Conservation (phyloP, 2,113 vertebrate genomes). For the Seriola rivoliana region DNA sequence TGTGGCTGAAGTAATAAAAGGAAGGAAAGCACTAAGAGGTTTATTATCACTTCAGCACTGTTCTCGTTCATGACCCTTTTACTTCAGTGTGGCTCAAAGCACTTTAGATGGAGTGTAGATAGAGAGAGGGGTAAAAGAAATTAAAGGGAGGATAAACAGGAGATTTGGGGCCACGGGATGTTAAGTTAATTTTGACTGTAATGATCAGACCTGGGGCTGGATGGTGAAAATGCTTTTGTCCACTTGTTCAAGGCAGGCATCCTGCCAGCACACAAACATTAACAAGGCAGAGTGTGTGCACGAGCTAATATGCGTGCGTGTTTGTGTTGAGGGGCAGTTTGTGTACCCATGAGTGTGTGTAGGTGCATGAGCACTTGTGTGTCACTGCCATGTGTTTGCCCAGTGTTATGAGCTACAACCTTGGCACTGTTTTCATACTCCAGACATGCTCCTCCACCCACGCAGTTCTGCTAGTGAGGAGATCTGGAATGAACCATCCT, state of each 20-base stretch:
- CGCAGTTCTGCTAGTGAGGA: constrained; percentile 71
- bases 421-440: constrained; percentile 74
- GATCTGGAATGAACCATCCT: constrained; percentile 69
- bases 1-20: constrained; percentile 18
- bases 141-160: constrained; percentile 51
- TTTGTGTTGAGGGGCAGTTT: constrained; percentile 18
- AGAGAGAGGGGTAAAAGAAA: constrained; percentile 33
- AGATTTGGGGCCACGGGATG: constrained; percentile 35
- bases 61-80: constrained; percentile 17
- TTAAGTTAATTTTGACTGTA: constrained; percentile 54
- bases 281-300: not conserved
- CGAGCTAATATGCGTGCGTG: constrained; percentile 4
- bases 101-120: constrained; percentile 15
- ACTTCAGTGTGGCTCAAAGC: constrained; percentile 29
- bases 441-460: constrained; percentile 78
- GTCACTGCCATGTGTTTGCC: constrained; percentile 69
- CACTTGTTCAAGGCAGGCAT: constrained; percentile 44
- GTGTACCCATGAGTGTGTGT: constrained; percentile 13
- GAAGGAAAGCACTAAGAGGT: constrained; percentile 16
- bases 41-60: constrained; percentile 41
- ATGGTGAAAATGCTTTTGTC: constrained; percentile 34
- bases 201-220: constrained; percentile 48
- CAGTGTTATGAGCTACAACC: constrained; percentile 74
- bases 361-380: constrained; percentile 38
- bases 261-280: constrained; percentile 26